A percentile compares a stretch with the other conserved stretches of the same genome.
phyloP scores from a whole-genome alignment of 2,888 invertebrate genomes.

The Mythimna vitellina region DNA sequence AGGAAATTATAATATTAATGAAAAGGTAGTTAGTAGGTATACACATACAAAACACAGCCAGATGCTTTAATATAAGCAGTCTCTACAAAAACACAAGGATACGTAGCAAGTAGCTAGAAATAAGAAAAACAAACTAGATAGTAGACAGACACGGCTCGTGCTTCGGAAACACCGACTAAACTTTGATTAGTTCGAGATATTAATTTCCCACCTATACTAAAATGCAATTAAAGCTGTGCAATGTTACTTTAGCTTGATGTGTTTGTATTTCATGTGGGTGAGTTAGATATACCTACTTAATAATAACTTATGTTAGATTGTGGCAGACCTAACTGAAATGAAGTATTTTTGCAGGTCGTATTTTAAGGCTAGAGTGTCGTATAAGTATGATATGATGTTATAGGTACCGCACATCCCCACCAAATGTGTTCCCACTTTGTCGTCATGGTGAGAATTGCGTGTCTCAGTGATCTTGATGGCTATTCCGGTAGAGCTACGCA shows the following conservation, averaged over 20 bases:
- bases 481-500: too few relatives aligned
- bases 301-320: neutral
- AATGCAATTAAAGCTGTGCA: slow-evolving; percentile 74
- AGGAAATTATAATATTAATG: slow-evolving; percentile 8
- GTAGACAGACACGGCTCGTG: slow-evolving; percentile 53
- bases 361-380: neutral
- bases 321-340: neutral
- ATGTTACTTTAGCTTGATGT: slow-evolving; percentile 46
- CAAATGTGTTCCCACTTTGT: too few relatives aligned
- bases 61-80: slow-evolving; percentile 33
- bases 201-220: slow-evolving; percentile 79
- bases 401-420: too few relatives aligned
- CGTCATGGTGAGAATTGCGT: too few relatives aligned
- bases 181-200: slow-evolving; percentile 84
- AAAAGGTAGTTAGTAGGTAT: neutral
- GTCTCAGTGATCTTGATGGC: too few relatives aligned
- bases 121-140: slow-evolving; percentile 57
- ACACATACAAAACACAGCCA: slow-evolving; percentile 18
- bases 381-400: neutral
- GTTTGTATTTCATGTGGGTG: slow-evolving; percentile 33
- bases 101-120: slow-evolving; percentile 59
- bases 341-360: neutral
- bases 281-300: neutral
- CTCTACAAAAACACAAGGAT: slow-evolving; percentile 44
- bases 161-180: slow-evolving; percentile 74